phyloP scores from a whole-genome alignment of 2,888 invertebrate species.

The Sarcophaga rosellei region DNA sequence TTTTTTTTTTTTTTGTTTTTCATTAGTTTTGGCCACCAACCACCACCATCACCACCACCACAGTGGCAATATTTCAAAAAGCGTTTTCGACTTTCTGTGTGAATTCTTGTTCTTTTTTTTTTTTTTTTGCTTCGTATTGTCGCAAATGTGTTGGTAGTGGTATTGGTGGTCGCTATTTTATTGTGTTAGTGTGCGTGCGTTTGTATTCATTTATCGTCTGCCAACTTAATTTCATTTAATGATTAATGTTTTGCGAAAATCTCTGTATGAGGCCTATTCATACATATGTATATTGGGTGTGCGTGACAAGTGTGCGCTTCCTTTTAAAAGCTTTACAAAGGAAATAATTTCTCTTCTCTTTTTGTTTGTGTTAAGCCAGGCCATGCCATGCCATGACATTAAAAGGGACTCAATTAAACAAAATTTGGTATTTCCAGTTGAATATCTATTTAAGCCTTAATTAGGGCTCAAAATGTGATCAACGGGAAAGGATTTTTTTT shows the following conservation, averaged over 20 bases:
- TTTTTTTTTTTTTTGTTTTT: neutral
- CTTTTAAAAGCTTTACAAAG: too few relatives aligned
- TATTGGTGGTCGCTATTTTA: too few relatives aligned
- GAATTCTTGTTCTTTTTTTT: too few relatives aligned
- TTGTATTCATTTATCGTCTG: neutral
- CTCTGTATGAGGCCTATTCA: slow-evolving; percentile 23
- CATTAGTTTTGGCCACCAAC: neutral
- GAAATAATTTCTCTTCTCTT: too few relatives aligned
- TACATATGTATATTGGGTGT: too few relatives aligned
- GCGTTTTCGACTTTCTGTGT: neutral
- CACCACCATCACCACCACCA: neutral
- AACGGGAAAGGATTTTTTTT: neutral
- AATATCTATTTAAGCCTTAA: slow-evolving; percentile 13
- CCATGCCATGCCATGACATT: neutral
- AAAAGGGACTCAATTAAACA: neutral
- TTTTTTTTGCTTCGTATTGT: too few relatives aligned
- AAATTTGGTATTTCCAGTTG: slow-evolving; percentile 2
- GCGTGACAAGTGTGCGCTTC: neutral
- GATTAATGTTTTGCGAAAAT: slow-evolving; percentile 30
- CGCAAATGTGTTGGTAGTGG: too few relatives aligned
- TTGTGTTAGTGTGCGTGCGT: neutral
- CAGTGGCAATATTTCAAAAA: neutral
- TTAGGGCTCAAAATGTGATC: neutral
- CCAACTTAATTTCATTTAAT: slow-evolving; percentile 35
- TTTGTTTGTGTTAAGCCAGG: neutral